Evolutionary conservation across 2,113 vertebrate genomes (phyloP).

Genomic region (Triplophysa rosa): DNA sequence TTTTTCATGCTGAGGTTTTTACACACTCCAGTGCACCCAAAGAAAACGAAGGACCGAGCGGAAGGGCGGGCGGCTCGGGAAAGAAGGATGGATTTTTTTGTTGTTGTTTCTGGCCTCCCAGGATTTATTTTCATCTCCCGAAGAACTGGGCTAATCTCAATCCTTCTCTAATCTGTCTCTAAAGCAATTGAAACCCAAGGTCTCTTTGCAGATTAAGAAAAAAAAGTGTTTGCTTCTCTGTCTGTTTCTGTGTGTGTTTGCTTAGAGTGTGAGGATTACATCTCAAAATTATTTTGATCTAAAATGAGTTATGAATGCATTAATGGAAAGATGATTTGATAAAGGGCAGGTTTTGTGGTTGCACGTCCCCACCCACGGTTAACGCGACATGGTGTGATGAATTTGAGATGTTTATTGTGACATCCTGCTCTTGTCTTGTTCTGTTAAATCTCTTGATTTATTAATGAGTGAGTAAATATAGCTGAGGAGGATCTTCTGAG

Average conservation of each 20-base stretch:
- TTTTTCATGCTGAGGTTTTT: slow-evolving; percentile 25
- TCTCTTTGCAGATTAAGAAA: not conserved
- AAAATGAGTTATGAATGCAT: slow-evolving; percentile 49
- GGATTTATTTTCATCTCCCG: slow-evolving; percentile 51
- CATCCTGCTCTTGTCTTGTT: slow-evolving; percentile 62
- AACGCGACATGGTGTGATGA: slow-evolving; percentile 52
- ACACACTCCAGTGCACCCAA: slow-evolving; percentile 29
- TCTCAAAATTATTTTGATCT: slow-evolving; percentile 26
- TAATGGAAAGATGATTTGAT: slow-evolving; percentile 39
- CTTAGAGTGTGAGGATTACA: not conserved
- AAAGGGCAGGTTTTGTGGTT: slow-evolving; percentile 37
- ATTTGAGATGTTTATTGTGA: slow-evolving; percentile 64
- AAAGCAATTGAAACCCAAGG: slow-evolving; percentile 49
- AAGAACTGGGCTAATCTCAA: slow-evolving; percentile 50
- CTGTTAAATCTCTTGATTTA: slow-evolving; percentile 71
- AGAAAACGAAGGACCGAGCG: not conserved
- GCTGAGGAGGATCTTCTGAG: slow-evolving; percentile 35
- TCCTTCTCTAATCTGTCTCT: slow-evolving; percentile 51
- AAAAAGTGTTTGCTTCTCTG: slow-evolving; percentile 21
- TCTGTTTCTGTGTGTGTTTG: not conserved
- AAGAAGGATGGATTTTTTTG: slow-evolving; percentile 26
- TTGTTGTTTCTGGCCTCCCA: slow-evolving; percentile 6
- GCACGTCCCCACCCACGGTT: not conserved
- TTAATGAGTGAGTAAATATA: slow-evolving; percentile 73
- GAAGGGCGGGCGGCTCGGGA: slow-evolving; percentile 4